A percentile compares a stretch with the other conserved stretches of the same genome.
These are phyloP conservation scores for Aphis craccivora DNA, from an alignment of 1,140 invertebrate genomes.

Conservation along the genomic window DNA sequence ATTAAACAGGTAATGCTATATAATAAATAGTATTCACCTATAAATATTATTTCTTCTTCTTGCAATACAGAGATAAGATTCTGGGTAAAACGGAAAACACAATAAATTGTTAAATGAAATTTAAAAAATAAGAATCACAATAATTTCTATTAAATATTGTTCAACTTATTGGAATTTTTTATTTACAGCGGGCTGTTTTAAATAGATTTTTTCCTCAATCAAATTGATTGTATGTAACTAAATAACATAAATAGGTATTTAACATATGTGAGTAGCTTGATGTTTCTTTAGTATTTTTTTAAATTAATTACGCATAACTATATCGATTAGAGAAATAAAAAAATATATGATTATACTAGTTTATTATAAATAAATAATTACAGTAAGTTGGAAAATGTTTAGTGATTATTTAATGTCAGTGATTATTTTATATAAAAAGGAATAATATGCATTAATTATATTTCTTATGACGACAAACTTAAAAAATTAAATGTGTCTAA, in stretches of 20 bases:
- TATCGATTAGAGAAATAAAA: background rate
- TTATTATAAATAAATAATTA: background rate
- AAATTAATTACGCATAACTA: no score
- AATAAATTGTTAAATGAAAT: background rate
- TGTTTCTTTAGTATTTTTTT: background rate
- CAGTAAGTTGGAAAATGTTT: background rate
- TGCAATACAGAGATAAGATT: background rate
- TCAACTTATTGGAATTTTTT: background rate
- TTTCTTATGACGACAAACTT: no score
- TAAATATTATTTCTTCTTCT: background rate
- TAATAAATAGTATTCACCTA: no score
- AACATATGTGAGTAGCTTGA: background rate
- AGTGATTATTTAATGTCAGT: no score
- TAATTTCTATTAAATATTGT: constrained; percentile 10
- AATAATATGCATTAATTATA: no score
- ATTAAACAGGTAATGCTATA: background rate
- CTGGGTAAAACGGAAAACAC: background rate
- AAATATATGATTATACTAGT: background rate
- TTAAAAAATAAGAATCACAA: background rate
- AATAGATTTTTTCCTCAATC: background rate
- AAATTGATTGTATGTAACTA: background rate
- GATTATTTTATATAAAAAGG: no score
- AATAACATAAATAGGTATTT: background rate
- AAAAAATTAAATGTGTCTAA: background rate
- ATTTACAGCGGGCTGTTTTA: background rate